Conservation (phyloP, 2,888 invertebrate species). For the Acrobasis consociella region DNA sequence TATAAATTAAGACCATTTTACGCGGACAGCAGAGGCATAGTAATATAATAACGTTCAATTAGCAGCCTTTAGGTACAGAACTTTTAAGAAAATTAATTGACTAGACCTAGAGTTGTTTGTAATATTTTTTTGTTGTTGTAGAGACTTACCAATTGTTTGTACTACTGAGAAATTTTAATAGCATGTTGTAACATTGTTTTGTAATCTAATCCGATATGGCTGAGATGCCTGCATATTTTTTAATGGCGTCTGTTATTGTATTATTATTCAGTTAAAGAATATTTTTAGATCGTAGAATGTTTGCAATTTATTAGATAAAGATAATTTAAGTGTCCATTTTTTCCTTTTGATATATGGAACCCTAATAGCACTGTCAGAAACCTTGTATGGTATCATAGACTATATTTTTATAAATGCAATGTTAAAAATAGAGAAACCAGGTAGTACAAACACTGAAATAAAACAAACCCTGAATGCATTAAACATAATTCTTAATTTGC, state of each 20-base stretch:
- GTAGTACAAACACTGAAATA: constrained; percentile 21
- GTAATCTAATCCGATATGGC: not conserved
- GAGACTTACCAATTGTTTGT: not conserved
- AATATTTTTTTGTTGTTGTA: not conserved
- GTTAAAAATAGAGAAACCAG: constrained; percentile 8
- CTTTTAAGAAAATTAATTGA: too few species aligned
- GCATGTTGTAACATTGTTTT: not conserved
- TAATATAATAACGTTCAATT: too few species aligned
- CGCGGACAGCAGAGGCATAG: too few species aligned
- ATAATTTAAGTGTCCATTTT: not conserved
- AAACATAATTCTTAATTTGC: constrained; percentile 3
- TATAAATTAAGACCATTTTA: not conserved
- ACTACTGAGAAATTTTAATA: not conserved
- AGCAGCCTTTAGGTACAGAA: too few species aligned
- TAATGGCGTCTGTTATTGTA: not conserved
- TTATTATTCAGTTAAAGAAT: not conserved
- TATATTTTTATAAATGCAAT: constrained; percentile 20
- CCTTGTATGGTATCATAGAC: constrained; percentile 15
- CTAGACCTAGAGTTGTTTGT: not conserved
- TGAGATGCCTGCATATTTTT: not conserved
- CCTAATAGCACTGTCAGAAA: not conserved
- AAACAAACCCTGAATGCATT: constrained; percentile 9
- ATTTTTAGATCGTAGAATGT: constrained; percentile 2
- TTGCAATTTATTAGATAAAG: not conserved
- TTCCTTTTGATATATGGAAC: too few species aligned